phyloP scores from a whole-genome alignment of 2,113 vertebrate species.

The Alethe diademata region DNA sequence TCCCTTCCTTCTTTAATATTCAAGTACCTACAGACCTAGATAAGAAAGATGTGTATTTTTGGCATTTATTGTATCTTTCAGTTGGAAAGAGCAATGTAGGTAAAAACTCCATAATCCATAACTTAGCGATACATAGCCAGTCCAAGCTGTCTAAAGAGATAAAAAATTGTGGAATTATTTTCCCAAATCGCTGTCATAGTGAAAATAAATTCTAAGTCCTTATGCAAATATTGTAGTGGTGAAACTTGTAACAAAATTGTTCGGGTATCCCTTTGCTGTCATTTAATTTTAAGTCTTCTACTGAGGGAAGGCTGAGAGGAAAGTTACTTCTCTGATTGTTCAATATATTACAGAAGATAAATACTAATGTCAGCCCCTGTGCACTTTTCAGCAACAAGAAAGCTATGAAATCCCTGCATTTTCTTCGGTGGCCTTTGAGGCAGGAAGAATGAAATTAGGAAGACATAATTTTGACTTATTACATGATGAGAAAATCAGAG shows the following conservation, averaged over 20 bases:
- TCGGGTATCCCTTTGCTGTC: neutral
- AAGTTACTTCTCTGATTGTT: neutral
- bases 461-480: neutral
- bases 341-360: neutral
- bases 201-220: constrained; percentile 6
- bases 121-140: neutral
- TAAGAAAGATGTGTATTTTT: neutral
- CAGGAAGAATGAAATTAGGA: neutral
- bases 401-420: neutral
- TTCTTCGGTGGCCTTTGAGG: neutral
- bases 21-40: neutral
- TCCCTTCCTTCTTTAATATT: neutral
- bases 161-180: neutral
- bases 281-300: neutral
- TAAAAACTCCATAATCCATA: neutral
- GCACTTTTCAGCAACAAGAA: neutral
- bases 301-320: neutral
- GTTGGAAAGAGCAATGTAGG: neutral
- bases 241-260: neutral
- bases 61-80: neutral
- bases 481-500: neutral
- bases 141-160: neutral
- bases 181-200: neutral
- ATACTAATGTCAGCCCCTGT: neutral
- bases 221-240: neutral